Base-by-base conservation (phyloP, 2,113 vertebrate genomes). In the Acanthochromis polyacanthus region DNA sequence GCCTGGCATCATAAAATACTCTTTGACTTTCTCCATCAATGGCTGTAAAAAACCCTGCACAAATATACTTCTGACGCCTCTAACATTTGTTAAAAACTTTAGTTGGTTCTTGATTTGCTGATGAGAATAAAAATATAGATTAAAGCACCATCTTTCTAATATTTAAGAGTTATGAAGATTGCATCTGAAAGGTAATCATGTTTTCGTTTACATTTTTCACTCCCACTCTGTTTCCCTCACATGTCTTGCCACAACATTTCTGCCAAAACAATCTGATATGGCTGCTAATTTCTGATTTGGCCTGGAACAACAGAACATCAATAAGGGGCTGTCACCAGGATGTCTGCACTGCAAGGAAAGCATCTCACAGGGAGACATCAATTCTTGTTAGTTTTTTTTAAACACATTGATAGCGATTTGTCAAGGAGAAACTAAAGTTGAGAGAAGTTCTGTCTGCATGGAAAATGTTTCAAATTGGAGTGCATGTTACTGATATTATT, bases 221-320 rank as follows among this genome's bases (percentile, higher is more conserved):
- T 63, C 55, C n/a, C 9, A 4, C 48, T 81, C 30, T 75, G 25
- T 30, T 30, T 32, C 40, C 40, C 40, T 12, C 58, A 74, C 50
- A 55, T 81, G 30, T 75, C 62, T 78, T 40, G 59, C 43, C 62
- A 69, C 43, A 46, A 60, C 48, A 62, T 53, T 63, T 53, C 61
- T 82, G 77, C 83, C 77, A 85, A 82, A 74, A 14, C 68, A 86
- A 81, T 83, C 62, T 83, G 87, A 79, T 78, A 63, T 53, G 40
- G 50, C 65, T 55, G 61, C 81, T 92, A 72, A 91, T 92, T 91
- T 91, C 58, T 78, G 80, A 90, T 80, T 83, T 51, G 60, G 71
- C 40, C 71, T 14, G 69, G 73, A 88, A 73, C 68, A 70, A 77
- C 19, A 56, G 56, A 86, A 87, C 85, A 89, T 72, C 68, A 62